Conservation (phyloP, 2,113 vertebrate genomes). For the Gnathochromis pfefferi region DNA sequence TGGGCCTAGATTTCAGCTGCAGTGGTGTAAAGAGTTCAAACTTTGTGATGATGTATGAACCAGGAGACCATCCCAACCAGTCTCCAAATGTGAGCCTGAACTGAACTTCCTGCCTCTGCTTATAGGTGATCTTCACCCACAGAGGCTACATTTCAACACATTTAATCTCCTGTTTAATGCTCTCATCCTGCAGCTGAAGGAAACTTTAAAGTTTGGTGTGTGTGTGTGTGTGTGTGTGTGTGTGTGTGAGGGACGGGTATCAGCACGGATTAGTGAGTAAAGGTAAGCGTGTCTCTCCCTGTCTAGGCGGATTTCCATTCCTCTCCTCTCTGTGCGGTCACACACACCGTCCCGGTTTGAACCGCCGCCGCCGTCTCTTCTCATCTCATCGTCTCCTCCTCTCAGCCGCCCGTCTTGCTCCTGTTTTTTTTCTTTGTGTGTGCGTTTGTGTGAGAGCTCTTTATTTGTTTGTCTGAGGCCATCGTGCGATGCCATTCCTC, state of each 20-base stretch:
- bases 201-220: neutral
- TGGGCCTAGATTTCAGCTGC: neutral
- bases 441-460: neutral
- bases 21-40: neutral
- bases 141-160: neutral
- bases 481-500: slow-evolving; percentile 72
- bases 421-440: neutral
- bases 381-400: neutral
- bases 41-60: neutral
- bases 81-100: neutral
- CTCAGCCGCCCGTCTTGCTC: neutral
- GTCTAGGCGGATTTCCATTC: slow-evolving; percentile 56
- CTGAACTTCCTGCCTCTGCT: neutral
- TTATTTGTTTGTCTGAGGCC: neutral
- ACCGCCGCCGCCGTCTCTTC: slow-evolving; percentile 19
- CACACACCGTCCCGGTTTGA: slow-evolving; percentile 54
- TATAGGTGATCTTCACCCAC: neutral
- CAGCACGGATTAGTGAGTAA: slow-evolving; percentile 76
- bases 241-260: slow-evolving; percentile 22
- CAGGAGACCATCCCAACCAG: neutral
- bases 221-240: neutral
- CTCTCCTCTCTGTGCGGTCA: slow-evolving; percentile 42
- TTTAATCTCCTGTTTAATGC: neutral
- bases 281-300: slow-evolving; percentile 66
- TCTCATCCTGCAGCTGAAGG: neutral